Conservation (phyloP, 2,888 invertebrate species). For the Polydrusus cervinus region DNA sequence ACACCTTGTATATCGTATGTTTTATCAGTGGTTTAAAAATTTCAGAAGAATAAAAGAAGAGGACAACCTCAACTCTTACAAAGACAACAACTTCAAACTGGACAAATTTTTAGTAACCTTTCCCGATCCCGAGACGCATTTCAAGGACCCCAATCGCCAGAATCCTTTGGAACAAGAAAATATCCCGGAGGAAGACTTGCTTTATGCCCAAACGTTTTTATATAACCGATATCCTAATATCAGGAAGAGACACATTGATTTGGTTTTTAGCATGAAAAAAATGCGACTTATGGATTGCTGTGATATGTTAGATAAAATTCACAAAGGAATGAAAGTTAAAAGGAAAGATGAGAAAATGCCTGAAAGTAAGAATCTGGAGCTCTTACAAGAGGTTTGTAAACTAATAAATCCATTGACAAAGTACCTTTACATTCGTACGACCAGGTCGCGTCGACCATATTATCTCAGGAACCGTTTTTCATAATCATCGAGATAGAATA, state of each 20-base stretch:
- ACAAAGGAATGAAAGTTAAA: conserved; percentile 57
- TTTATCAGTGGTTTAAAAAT: not conserved
- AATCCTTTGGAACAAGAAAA: conserved; percentile 58
- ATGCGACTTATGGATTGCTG: conserved; percentile 62
- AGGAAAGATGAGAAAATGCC: conserved; percentile 36
- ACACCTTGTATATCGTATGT: not conserved
- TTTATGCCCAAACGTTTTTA: conserved; percentile 61
- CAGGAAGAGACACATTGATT: conserved; percentile 61
- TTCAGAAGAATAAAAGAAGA: conserved; percentile 60
- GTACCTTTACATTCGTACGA: too few relatives aligned
- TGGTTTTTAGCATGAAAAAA: conserved; percentile 60
- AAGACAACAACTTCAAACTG: conserved; percentile 54
- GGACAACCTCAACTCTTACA: conserved; percentile 59
- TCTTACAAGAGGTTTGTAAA: conserved; percentile 65
- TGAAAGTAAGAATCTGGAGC: conserved; percentile 61
- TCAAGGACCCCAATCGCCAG: conserved; percentile 58
- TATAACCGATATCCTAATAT: conserved; percentile 63
- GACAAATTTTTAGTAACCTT: conserved; percentile 61
- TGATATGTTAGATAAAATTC: conserved; percentile 60
- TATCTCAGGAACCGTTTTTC: too few relatives aligned
- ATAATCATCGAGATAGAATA: too few relatives aligned
- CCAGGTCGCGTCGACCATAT: too few relatives aligned
- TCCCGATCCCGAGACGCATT: conserved; percentile 63
- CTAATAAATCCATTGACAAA: too few relatives aligned
- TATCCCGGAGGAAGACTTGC: conserved; percentile 56